A percentile compares a stretch with the other conserved stretches of the same genome.
Evolutionary conservation across 2,113 vertebrate species (phyloP).

Genomic region (Rafetus swinhoei): DNA sequence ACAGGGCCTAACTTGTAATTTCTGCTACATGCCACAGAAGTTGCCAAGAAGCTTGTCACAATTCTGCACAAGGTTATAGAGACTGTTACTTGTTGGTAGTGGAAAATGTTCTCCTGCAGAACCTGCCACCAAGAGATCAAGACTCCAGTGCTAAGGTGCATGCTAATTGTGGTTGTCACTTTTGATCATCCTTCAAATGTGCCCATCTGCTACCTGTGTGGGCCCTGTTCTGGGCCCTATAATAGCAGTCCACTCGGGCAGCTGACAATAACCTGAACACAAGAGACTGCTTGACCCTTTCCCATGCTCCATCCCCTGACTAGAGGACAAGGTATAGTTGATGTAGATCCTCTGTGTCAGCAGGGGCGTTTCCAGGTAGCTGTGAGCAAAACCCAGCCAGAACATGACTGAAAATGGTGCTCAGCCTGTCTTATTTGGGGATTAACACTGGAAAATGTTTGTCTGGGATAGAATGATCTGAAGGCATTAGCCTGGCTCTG

Average conservation of each 20-base stretch:
- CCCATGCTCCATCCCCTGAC: background rate
- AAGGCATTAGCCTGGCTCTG: background rate
- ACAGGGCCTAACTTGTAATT: background rate
- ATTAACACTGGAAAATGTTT: background rate
- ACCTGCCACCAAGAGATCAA: background rate
- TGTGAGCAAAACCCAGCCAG: background rate
- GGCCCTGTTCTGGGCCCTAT: too few species aligned
- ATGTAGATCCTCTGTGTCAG: background rate
- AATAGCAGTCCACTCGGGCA: too few species aligned
- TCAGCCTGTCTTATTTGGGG: background rate
- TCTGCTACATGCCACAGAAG: background rate
- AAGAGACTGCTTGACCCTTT: background rate
- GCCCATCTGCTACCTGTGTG: accelerated
- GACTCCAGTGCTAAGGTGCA: background rate
- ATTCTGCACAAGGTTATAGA: background rate
- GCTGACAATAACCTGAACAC: background rate
- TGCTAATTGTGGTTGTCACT: accelerated
- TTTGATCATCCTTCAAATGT: background rate
- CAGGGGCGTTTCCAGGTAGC: background rate
- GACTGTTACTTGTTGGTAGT: background rate
- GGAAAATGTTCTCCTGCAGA: background rate
- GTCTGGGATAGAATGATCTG: background rate
- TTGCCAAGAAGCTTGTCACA: background rate
- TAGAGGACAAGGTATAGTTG: background rate
- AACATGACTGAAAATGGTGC: background rate